Percentiles rank a stretch among this genome's conserved stretches.
Conservation (phyloP, 2,797 vertebrate species). For the Loris lydekkerianus region DNA sequence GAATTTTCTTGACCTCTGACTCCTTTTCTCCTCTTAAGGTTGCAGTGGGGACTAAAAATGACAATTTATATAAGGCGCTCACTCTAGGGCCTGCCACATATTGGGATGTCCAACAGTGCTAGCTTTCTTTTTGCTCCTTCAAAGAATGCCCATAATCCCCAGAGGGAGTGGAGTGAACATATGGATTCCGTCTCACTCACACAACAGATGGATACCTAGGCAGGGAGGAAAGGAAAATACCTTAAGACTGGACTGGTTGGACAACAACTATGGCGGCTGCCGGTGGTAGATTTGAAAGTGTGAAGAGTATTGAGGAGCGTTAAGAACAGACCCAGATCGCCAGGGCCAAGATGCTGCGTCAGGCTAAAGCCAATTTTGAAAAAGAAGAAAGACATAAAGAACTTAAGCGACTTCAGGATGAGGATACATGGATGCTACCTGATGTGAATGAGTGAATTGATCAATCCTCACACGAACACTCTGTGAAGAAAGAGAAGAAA, state of each 20-base stretch:
- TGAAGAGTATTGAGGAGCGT: slow-evolving; percentile 87
- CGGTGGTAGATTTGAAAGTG: slow-evolving; percentile 89
- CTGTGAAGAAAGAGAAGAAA: slow-evolving; percentile 92
- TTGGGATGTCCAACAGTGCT: neutral
- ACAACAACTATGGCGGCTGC: slow-evolving; percentile 89
- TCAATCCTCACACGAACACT: slow-evolving; percentile 92
- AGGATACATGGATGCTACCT: slow-evolving; percentile 94
- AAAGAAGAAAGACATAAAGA: slow-evolving; percentile 91
- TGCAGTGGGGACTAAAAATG: neutral
- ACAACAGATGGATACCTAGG: neutral
- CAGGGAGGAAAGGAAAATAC: neutral
- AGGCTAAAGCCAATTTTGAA: slow-evolving; percentile 93
- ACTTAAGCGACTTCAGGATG: slow-evolving; percentile 91
- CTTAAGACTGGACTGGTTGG: neutral
- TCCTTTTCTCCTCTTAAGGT: neutral
- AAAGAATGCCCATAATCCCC: neutral
- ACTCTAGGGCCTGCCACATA: neutral
- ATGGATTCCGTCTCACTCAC: neutral
- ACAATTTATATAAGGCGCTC: neutral
- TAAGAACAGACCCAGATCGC: slow-evolving; percentile 89
- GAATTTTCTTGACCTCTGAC: neutral
- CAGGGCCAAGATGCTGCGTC: slow-evolving; percentile 88
- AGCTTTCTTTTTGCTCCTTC: neutral
- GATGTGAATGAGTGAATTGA: slow-evolving; percentile 92
- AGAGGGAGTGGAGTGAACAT: neutral